Evolutionary conservation across 2,113 vertebrate genomes (phyloP).

Genomic region (Forbesichthys agassizii): DNA sequence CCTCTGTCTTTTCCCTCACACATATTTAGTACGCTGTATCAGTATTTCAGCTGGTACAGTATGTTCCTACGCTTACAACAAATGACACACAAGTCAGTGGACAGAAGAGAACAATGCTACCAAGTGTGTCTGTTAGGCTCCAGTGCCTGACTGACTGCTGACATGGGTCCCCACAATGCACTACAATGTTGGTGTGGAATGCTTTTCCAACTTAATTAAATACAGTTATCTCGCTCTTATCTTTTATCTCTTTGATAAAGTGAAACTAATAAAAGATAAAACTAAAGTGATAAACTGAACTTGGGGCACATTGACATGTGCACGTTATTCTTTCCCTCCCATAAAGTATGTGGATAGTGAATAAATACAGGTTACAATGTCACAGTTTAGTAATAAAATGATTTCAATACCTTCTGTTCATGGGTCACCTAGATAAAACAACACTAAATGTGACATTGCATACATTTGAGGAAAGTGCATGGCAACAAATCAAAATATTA

Average conservation of each 20-base stretch:
- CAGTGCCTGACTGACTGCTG: constrained; percentile 57
- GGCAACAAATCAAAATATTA: background rate
- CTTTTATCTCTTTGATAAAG: constrained; percentile 16
- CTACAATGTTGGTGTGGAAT: constrained; percentile 46
- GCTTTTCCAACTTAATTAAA: constrained; percentile 30
- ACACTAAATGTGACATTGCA: background rate
- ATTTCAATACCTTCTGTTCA: background rate
- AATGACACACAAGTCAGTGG: constrained; percentile 10
- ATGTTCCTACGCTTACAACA: background rate
- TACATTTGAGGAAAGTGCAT: background rate
- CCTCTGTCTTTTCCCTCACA: background rate
- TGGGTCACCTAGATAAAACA: background rate
- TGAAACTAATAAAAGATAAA: constrained; percentile 54
- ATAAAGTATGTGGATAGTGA: too few relatives aligned
- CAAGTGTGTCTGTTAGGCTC: constrained; percentile 47
- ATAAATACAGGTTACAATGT: constrained; percentile 8
- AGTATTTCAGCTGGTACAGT: constrained; percentile 1
- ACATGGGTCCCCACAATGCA: constrained; percentile 50
- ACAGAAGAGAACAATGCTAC: constrained; percentile 13
- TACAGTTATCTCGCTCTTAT: background rate
- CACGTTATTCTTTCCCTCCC: background rate
- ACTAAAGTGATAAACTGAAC: constrained; percentile 25
- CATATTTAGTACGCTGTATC: background rate
- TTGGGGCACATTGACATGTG: background rate
- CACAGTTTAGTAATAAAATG: too few relatives aligned